Base-by-base conservation (phyloP, 2,113 vertebrate species). In the Lophochroa leadbeateri region DNA sequence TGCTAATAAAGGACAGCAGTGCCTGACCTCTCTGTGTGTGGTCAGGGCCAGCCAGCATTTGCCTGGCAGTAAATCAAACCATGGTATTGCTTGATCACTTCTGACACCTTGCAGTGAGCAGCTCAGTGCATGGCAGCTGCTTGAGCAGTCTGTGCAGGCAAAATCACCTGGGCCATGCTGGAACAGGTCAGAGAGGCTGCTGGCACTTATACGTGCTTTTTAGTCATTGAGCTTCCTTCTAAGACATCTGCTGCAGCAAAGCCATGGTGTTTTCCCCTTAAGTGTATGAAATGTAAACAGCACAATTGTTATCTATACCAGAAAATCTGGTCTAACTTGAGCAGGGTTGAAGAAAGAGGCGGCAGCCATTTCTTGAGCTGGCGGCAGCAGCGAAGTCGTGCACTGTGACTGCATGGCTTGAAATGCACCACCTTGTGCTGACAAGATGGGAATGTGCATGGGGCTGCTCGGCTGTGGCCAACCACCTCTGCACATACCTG, bases 271-370 rank as follows among this genome's bases (percentile, higher is more conserved):
- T 76, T 93, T 93, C 78, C 81, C 84, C 92, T 78, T 20, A 79
- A 58, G 70, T 52, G 57, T 76, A 76, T 61, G 81, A 94, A 94
- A 85, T 87, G 94, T 94, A 95, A 96, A 96, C 82, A 87, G 47
- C 7, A 49, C 52, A 82, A 19, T 86, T 91, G 79, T 88, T 91
- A 83, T 33, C 85, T 78, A 1, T 71, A 88, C 93, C 0, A 5
- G 95, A 96, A 97, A 96, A 93, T 84, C 96, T 92, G 75, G 90
- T 92, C 57, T 83, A 71, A 88, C 93, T 88, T 88, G 86, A 85
- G 79, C 88, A 88, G 70, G 33, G 35, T 50, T 78, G 44, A 68
- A 75, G 72, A 68, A 71, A 55, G 91, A 76, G 86, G 87, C 7
- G 7, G 84, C 78, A 78, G 79, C 1, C 0, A 47, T 92, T 95